A percentile compares a stretch with the other conserved stretches of the same genome.
These are phyloP conservation scores for Aspidapion aeneum DNA, from an alignment of 2,888 invertebrate genomes.

Conservation along the genomic window DNA sequence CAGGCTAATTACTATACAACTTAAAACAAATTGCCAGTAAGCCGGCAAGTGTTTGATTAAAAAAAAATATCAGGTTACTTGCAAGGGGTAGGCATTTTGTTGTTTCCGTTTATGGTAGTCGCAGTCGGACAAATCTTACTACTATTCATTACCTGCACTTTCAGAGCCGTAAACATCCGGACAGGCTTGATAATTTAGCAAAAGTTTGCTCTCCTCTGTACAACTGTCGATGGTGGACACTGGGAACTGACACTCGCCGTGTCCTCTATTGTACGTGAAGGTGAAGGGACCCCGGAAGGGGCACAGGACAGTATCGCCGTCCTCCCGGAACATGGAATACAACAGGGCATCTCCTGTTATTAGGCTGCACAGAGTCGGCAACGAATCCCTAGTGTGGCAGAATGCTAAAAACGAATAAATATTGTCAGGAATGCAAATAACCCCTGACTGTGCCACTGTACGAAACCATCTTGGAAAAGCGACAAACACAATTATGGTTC, in stretches of 20 bases:
- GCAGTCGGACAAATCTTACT: no score
- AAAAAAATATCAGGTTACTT: no score
- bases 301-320: conserved; percentile 84
- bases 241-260: conserved; percentile 86
- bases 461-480: no score
- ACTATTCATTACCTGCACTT: conserved; percentile 68
- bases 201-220: conserved; percentile 85
- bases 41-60: no score
- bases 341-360: conserved; percentile 87
- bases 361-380: conserved; percentile 78
- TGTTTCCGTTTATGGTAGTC: no score
- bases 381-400: conserved; percentile 69
- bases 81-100: no score
- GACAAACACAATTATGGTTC: no score
- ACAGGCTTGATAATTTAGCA: conserved; percentile 91
- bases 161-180: conserved; percentile 89
- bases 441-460: no score
- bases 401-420: conserved; percentile 61
- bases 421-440: no score
- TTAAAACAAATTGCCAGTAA: no score
- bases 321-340: conserved; percentile 87
- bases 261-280: conserved; percentile 89
- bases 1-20: no score
- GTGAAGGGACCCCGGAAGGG: conserved; percentile 86
- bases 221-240: conserved; percentile 92